Percentiles rank a stretch among this genome's conserved stretches.
These are phyloP conservation scores for Mesoligia furuncula DNA, from an alignment of 2,888 invertebrate species.

Conservation along the genomic window DNA sequence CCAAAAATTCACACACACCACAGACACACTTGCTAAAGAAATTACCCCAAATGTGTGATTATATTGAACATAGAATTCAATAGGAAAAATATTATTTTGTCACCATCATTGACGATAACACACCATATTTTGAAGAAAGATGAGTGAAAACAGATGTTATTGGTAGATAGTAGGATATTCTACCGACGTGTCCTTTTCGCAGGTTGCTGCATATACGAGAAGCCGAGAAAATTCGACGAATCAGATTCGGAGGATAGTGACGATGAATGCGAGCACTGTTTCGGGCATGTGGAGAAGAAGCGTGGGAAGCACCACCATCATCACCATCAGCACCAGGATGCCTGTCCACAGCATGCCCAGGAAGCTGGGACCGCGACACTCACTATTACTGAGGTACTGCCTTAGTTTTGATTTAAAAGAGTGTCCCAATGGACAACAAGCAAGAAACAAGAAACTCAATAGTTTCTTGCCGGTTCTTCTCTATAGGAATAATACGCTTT, in stretches of 20 bases:
- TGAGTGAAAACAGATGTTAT: not conserved
- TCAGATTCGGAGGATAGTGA: slow-evolving; percentile 95
- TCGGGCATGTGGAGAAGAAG: slow-evolving; percentile 93
- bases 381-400: slow-evolving; percentile 48
- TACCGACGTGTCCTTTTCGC: slow-evolving; percentile 10
- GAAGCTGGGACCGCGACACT: not conserved
- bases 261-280: slow-evolving; percentile 97
- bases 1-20: too few relatives aligned
- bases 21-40: too few relatives aligned
- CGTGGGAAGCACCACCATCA: slow-evolving; percentile 61
- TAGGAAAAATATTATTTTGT: not conserved
- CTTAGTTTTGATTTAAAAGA: not conserved
- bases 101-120: not conserved
- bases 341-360: slow-evolving; percentile 8
- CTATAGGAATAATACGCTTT: not conserved
- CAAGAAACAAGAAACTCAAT: not conserved
- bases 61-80: too few relatives aligned
- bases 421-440: not conserved
- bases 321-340: slow-evolving; percentile 49
- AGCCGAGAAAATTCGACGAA: slow-evolving; percentile 96
- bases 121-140: not conserved
- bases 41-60: too few relatives aligned
- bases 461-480: not conserved
- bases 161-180: not conserved
- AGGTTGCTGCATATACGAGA: slow-evolving; percentile 99